phyloP scores from a whole-genome alignment of 2,113 vertebrate genomes.

The Corythornis vintsioides region DNA sequence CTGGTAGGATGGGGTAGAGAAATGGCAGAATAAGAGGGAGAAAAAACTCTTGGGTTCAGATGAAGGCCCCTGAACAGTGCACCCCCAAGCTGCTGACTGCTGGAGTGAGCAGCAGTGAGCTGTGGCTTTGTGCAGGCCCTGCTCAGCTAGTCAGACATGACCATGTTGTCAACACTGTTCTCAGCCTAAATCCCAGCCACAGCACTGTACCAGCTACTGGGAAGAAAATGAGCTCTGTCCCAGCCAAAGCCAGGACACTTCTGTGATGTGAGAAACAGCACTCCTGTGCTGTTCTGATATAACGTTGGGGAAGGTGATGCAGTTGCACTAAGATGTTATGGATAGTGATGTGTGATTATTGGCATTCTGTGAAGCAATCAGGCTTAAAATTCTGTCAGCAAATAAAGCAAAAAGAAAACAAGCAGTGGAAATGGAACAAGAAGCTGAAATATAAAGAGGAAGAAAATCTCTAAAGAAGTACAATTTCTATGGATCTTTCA shows the following conservation, averaged over 20 bases:
- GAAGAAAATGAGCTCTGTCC: not conserved
- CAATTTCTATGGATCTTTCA: slow-evolving; percentile 10
- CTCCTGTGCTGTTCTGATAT: slow-evolving; percentile 7
- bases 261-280: slow-evolving; percentile 28
- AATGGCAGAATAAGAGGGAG: not conserved
- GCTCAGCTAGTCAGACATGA: not conserved
- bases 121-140: not conserved
- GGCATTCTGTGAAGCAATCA: slow-evolving; percentile 48
- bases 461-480: not conserved
- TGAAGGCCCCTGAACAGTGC: not conserved
- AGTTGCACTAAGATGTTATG: not conserved
- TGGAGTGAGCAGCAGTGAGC: not conserved
- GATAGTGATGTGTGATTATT: slow-evolving; percentile 20
- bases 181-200: not conserved
- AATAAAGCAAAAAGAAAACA: not conserved
- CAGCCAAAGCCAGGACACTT: not conserved
- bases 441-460: not conserved
- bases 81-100: not conserved
- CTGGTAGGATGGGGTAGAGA: not conserved
- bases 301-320: slow-evolving; percentile 28
- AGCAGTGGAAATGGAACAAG: not conserved
- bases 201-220: not conserved
- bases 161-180: not conserved
- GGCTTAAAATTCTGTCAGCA: slow-evolving; percentile 12
- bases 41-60: not conserved